Evolutionary conservation across 2,888 invertebrate genomes (phyloP).

Genomic region (Azorinus chamasolen): DNA sequence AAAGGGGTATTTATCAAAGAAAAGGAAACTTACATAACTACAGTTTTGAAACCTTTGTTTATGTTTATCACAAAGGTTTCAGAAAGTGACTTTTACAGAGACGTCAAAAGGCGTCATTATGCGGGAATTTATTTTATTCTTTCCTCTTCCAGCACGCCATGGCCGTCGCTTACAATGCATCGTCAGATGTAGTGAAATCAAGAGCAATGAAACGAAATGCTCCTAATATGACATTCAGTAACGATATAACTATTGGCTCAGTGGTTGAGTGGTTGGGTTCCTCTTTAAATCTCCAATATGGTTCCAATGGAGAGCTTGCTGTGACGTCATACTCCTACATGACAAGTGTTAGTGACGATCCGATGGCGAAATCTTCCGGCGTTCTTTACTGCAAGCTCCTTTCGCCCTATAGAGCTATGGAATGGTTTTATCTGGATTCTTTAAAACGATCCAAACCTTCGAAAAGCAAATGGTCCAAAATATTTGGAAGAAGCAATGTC

Average conservation of each 20-base stretch:
- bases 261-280: slow-evolving; percentile 44
- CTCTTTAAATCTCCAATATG: slow-evolving; percentile 45
- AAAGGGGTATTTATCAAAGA: too few species aligned
- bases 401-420: slow-evolving; percentile 76
- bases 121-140: too few species aligned
- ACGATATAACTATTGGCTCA: slow-evolving; percentile 40
- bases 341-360: slow-evolving; percentile 6
- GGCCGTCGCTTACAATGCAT: slow-evolving; percentile 36
- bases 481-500: too few species aligned
- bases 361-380: slow-evolving; percentile 52
- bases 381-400: slow-evolving; percentile 73
- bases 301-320: slow-evolving; percentile 46
- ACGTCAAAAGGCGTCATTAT: too few species aligned
- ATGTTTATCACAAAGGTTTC: too few species aligned
- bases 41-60: too few species aligned
- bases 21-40: too few species aligned
- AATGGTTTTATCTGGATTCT: slow-evolving; percentile 80
- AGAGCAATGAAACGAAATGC: slow-evolving; percentile 44
- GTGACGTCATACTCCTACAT: slow-evolving; percentile 62
- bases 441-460: slow-evolving; percentile 39
- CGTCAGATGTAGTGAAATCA: slow-evolving; percentile 49
- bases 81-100: too few species aligned
- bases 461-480: too few species aligned
- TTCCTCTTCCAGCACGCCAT: slow-evolving; percentile 5
- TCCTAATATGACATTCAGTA: slow-evolving; percentile 46